Conservation (phyloP, 2,888 invertebrate genomes). For the Trichogramma evanescens region DNA sequence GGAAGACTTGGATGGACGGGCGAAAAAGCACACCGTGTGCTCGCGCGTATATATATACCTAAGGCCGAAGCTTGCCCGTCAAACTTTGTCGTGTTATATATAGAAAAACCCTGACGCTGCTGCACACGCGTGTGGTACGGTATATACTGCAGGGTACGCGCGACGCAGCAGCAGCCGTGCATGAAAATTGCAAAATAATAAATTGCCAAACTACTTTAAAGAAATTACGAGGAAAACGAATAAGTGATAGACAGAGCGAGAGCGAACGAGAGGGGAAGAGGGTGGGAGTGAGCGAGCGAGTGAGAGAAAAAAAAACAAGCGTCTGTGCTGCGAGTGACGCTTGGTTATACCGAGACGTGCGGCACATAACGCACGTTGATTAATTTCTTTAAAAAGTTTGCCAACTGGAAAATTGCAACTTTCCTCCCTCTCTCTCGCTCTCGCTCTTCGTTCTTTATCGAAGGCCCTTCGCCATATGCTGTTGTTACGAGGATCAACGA, state of each 20-base stretch:
- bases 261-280: slow-evolving; percentile 7
- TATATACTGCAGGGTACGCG: neutral
- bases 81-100: slow-evolving; percentile 10
- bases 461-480: too few relatives aligned
- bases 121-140: slow-evolving; percentile 7
- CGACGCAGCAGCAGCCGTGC: neutral
- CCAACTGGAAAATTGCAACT: neutral
- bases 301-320: slow-evolving; percentile 6
- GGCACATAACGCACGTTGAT: slow-evolving; percentile 28
- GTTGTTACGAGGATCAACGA: too few relatives aligned
- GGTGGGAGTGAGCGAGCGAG: slow-evolving; percentile 5
- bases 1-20: too few relatives aligned
- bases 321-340: slow-evolving; percentile 1
- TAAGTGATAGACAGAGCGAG: neutral
- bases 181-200: slow-evolving; percentile 43
- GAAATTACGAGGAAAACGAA: slow-evolving; percentile 34
- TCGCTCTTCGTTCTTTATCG: neutral
- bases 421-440: neutral
- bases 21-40: neutral
- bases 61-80: neutral
- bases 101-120: neutral
- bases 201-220: slow-evolving; percentile 44
- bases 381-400: slow-evolving; percentile 42
- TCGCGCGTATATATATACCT: neutral
- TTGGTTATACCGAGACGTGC: neutral